A percentile compares a stretch with the other conserved stretches of the same genome.
These are phyloP conservation scores for Lycaon pictus DNA, from an alignment of 2,113 vertebrate genomes.

Conservation along the genomic window DNA sequence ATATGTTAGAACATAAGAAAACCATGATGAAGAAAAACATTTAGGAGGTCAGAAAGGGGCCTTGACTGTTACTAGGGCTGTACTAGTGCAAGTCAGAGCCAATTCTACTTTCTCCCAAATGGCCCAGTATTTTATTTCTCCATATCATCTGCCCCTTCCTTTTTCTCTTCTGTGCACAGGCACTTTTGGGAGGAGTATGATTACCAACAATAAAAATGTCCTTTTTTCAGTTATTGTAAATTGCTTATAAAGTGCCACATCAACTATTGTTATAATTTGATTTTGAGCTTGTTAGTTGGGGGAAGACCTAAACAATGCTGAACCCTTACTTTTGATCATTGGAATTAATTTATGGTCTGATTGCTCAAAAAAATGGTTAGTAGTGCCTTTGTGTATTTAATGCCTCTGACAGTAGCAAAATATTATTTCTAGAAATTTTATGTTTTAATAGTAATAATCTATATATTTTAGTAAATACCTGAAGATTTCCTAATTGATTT, in stretches of 20 bases:
- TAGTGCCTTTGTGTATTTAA: neutral
- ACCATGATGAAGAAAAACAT: neutral
- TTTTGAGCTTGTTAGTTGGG: neutral
- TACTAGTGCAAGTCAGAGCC: neutral
- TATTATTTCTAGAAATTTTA: neutral
- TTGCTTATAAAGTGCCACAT: neutral
- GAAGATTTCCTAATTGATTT: neutral
- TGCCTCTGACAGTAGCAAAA: neutral
- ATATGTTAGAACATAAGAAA: neutral
- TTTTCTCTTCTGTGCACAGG: neutral
- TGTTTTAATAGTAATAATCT: constrained; percentile 8
- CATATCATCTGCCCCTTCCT: neutral
- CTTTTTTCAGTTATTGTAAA: neutral
- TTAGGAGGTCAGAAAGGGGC: neutral
- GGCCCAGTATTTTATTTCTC: neutral
- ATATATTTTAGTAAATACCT: constrained; percentile 1
- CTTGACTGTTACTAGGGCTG: neutral
- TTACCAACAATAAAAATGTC: neutral
- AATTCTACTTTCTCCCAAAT: neutral
- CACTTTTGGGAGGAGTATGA: neutral
- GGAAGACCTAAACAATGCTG: neutral
- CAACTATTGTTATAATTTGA: neutral
- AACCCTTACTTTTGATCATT: neutral
- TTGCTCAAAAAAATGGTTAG: neutral
- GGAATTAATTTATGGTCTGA: neutral